Percentiles rank a stretch among this genome's conserved stretches.
Conservation (phyloP, 2,113 vertebrate species). For the Rissa tridactyla region DNA sequence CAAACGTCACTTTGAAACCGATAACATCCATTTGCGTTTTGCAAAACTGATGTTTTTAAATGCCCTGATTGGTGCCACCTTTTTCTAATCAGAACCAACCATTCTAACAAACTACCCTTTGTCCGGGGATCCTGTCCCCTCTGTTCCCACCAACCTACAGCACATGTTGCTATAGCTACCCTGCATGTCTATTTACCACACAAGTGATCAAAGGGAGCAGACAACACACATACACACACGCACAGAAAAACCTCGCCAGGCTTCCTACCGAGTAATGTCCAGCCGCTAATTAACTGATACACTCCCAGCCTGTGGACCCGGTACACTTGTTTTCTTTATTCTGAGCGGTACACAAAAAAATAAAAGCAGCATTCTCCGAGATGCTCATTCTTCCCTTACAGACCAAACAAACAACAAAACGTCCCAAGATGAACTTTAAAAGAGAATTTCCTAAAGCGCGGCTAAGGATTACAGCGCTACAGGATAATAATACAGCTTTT, state of each 20-base stretch:
- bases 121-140: slow-evolving; percentile 67
- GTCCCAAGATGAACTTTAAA: background rate
- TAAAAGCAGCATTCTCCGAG: background rate
- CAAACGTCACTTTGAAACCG: slow-evolving; percentile 37
- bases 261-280: slow-evolving; percentile 75
- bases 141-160: slow-evolving; percentile 73
- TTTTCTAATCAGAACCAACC: slow-evolving; percentile 77
- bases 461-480: background rate
- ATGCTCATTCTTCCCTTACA: background rate
- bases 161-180: slow-evolving; percentile 84
- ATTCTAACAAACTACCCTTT: slow-evolving; percentile 81
- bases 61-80: slow-evolving; percentile 60
- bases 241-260: slow-evolving; percentile 70
- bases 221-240: slow-evolving; percentile 62
- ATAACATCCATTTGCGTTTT: slow-evolving; percentile 29
- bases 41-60: slow-evolving; percentile 54
- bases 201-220: slow-evolving; percentile 83
- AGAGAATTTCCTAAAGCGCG: background rate
- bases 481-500: background rate
- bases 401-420: slow-evolving; percentile 9
- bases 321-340: slow-evolving; percentile 50
- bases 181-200: slow-evolving; percentile 83
- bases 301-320: slow-evolving; percentile 34
- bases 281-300: slow-evolving; percentile 84
- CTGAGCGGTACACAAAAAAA: background rate